These are phyloP conservation scores for Melitaea athalia DNA, from an alignment of 2,888 invertebrate species.

Conservation along the genomic window DNA sequence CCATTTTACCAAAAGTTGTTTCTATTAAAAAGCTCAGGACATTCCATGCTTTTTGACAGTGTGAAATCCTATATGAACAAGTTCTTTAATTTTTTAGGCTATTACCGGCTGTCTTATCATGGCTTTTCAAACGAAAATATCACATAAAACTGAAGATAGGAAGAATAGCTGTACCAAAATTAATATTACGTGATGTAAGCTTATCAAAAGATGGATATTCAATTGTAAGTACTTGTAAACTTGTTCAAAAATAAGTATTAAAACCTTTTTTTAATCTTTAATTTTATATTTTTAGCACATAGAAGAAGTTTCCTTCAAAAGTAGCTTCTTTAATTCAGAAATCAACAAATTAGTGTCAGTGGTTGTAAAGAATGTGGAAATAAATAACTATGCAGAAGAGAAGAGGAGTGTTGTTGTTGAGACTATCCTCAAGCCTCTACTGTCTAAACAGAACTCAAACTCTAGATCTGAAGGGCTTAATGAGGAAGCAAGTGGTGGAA, in stretches of 20 bases:
- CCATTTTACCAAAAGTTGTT: background rate
- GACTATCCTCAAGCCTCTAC: slow-evolving; percentile 74
- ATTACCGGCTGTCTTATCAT: slow-evolving; percentile 88
- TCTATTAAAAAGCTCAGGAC: background rate
- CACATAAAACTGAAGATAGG: slow-evolving; percentile 91
- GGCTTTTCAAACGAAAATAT: slow-evolving; percentile 90
- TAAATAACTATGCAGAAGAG: slow-evolving; percentile 88
- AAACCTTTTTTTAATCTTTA: no score
- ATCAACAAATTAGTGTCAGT: slow-evolving; percentile 92
- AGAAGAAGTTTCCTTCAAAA: slow-evolving; percentile 91
- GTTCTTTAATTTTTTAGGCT: slow-evolving; percentile 82
- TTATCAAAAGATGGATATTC: slow-evolving; percentile 90
- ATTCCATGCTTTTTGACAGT: no score
- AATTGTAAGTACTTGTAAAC: slow-evolving; percentile 79
- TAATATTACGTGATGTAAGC: slow-evolving; percentile 90
- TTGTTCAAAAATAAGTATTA: no score
- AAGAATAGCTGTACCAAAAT: slow-evolving; percentile 90
- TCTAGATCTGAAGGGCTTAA: slow-evolving; percentile 49
- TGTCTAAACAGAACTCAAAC: slow-evolving; percentile 73
- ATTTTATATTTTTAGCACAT: slow-evolving; percentile 85
- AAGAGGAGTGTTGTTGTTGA: slow-evolving; percentile 70
- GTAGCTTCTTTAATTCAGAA: slow-evolving; percentile 94
- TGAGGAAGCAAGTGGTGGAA: slow-evolving; percentile 40
- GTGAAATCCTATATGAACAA: background rate
- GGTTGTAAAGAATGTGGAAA: slow-evolving; percentile 89